Evolutionary conservation across 2,113 vertebrate species (phyloP), one percentile per base, ranked within the genome.

Genomic region (Salvelinus namaycush): DNA sequence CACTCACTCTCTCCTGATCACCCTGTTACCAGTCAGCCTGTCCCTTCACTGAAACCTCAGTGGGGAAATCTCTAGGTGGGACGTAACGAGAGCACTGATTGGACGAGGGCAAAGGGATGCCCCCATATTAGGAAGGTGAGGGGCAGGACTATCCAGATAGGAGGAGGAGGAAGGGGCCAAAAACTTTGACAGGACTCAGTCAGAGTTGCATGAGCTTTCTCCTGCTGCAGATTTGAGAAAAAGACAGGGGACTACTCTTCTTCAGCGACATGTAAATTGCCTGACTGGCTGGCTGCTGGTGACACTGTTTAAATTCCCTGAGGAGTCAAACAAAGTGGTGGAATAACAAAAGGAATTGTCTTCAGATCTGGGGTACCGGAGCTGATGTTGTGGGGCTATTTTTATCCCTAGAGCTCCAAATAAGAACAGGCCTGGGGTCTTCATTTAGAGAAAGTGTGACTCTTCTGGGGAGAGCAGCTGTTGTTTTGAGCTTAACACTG

Each of bases 1-100:
- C 51, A 70, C 81, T 74, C 66, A 80, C 12, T 13, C n/a, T 54
- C 69, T 66, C 76, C 76, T 79, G 74, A 76, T 66, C 75, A 85
- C 84, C 79, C 29, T 78, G 81, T 83, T 77, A 76, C 83, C 83
- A 86, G 80, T 85, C 87, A 79, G 86, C 82, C 79, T 87, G 84
- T 81, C 85, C 86, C 90, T 87, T 89, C 84, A 88, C 91, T 93
- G 88, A 92, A 73, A 74, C 74, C 81, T 78, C 81, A 67, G 90
- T 71, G 27, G 67, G 39, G 22, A 39, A 71, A 87, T 87, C 84
- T 86, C 81, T 31, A 74, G 83, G 82, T 86, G 75, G 76, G 83
- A 82, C 20, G 65, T 44, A 78, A 79, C 80, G 72, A 74, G 79
- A 39, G 2, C 8, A 54, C 79, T 39, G 89, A 93, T 93, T 93